Conservation (phyloP, 2,888 invertebrate genomes). For the Amblyteles armatorius region DNA sequence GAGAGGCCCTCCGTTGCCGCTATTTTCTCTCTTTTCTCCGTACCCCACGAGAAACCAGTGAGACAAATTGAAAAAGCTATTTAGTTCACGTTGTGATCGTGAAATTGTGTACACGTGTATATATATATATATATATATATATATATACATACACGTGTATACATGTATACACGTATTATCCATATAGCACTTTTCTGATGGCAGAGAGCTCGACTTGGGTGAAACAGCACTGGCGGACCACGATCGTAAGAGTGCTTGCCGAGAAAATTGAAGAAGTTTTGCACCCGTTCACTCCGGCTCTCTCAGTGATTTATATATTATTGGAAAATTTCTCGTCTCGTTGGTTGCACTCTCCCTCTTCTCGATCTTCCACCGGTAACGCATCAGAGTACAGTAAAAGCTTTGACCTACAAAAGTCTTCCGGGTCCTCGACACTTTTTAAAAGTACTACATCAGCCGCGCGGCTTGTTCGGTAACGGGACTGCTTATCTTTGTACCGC, state of each 20-base stretch:
- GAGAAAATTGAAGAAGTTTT: conserved; percentile 65
- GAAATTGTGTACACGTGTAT: conserved; percentile 16
- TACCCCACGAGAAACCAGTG: background rate
- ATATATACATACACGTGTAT: background rate
- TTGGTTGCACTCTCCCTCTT: conserved; percentile 46
- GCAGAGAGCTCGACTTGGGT: conserved; percentile 6
- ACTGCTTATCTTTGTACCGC: conserved; percentile 44
- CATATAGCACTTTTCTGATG: conserved; percentile 28
- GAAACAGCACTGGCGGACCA: background rate
- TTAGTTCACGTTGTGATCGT: conserved; percentile 35
- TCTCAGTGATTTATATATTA: conserved; percentile 64
- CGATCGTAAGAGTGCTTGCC: conserved; percentile 54
- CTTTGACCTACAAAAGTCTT: conserved; percentile 61
- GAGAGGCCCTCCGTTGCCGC: background rate
- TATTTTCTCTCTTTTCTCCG: conserved; percentile 3
- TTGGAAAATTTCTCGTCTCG: conserved; percentile 65
- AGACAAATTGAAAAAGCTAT: conserved; percentile 62
- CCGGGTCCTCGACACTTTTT: conserved; percentile 36
- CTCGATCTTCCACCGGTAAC: conserved; percentile 45
- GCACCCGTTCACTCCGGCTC: conserved; percentile 35
- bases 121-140: background rate
- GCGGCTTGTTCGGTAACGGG: background rate
- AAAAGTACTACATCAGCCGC: conserved; percentile 30
- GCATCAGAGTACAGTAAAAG: conserved; percentile 65
- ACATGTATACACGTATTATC: conserved; percentile 5